A percentile compares a stretch with the other conserved stretches of the same genome.
These are phyloP conservation scores for Crepidodera aurea DNA, from an alignment of 2,888 invertebrate genomes.

Conservation along the genomic window DNA sequence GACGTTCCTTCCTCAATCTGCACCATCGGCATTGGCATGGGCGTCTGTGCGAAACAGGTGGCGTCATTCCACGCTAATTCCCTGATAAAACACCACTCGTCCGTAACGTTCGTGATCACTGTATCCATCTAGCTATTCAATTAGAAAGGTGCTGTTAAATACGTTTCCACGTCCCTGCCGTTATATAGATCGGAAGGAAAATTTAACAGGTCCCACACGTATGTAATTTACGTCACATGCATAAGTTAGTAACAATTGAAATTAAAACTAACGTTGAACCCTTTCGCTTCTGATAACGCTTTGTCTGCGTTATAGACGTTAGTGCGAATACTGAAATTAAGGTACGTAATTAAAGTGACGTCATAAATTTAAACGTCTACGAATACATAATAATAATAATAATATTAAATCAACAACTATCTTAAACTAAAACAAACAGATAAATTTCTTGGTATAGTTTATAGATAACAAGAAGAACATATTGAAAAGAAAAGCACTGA, in stretches of 20 bases:
- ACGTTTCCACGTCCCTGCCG: conserved; percentile 20
- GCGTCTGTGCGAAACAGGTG: conserved; percentile 33
- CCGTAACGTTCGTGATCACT: conserved; percentile 35
- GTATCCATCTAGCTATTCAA: conserved; percentile 31
- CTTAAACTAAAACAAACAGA: too few species aligned
- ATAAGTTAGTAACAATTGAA: background rate
- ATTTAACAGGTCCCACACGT: conserved; percentile 18
- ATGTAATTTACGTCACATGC: conserved; percentile 11
- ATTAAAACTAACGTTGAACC: conserved; percentile 5
- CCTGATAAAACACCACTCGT: conserved; percentile 34
- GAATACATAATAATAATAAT: too few species aligned
- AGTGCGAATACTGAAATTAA: too few species aligned
- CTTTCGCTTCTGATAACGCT: too few species aligned
- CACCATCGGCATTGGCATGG: conserved; percentile 11
- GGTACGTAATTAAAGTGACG: too few species aligned
- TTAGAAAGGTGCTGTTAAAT: conserved; percentile 31
- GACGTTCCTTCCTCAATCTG: conserved; percentile 12
- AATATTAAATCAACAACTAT: too few species aligned
- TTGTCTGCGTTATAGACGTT: too few species aligned
- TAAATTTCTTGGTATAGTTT: too few species aligned
- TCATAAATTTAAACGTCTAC: too few species aligned
- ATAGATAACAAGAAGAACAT: too few species aligned
- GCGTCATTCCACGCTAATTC: conserved; percentile 33
- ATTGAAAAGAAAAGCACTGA: too few species aligned
- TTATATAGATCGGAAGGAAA: conserved; percentile 20